phyloP scores from a whole-genome alignment of 2,113 vertebrate species.

The Cottus gobio region DNA sequence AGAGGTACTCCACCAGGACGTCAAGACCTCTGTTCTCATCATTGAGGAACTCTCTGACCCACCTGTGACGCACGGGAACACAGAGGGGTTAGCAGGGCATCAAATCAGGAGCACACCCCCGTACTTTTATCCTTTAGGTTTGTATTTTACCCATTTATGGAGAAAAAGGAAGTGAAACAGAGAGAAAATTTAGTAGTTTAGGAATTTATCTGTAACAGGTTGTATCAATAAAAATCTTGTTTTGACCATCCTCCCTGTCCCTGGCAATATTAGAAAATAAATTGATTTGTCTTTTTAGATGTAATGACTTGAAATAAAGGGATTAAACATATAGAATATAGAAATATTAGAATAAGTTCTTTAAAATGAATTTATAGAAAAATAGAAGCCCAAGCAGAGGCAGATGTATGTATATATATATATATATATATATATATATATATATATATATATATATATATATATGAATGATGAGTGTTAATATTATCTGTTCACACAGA shows the following conservation, averaged over 20 bases:
- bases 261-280: neutral
- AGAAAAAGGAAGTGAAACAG: neutral
- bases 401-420: neutral
- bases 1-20: slow-evolving; percentile 95
- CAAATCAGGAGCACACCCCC: slow-evolving; percentile 58
- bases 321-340: too few relatives aligned
- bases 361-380: neutral
- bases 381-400: neutral
- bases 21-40: slow-evolving; percentile 97
- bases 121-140: slow-evolving; percentile 29
- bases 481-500: too few relatives aligned
- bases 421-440: too few relatives aligned
- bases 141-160: neutral
- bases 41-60: slow-evolving; percentile 98
- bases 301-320: neutral
- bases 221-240: neutral
- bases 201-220: neutral
- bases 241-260: neutral
- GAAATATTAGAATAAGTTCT: neutral
- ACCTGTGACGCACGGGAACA: slow-evolving; percentile 81
- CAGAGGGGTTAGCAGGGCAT: slow-evolving; percentile 50
- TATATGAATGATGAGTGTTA: too few relatives aligned
- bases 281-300: neutral
- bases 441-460: too few relatives aligned
- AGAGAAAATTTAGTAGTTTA: neutral